Conservation (phyloP, 1,140 invertebrate genomes). For the Drosophila mauritiana region DNA sequence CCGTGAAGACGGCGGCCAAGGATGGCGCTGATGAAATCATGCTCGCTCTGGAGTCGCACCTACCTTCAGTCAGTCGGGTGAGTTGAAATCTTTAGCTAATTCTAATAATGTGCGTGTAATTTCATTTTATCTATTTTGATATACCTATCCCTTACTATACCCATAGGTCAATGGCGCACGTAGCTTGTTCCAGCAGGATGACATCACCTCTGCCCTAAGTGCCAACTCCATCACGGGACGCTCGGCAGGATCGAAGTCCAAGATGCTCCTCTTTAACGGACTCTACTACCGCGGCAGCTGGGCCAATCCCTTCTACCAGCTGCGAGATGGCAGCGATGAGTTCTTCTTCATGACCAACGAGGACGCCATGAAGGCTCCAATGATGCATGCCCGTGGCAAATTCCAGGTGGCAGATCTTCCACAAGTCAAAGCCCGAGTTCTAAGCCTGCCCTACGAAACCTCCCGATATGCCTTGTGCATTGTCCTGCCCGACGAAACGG, state of each 20-base stretch:
- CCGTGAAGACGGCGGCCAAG: conserved; percentile 84
- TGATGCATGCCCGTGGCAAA: conserved; percentile 86
- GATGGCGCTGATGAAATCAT: conserved; percentile 86
- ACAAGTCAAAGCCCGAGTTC: conserved; percentile 86
- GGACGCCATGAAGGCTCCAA: conserved; percentile 86
- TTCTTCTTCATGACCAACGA: conserved; percentile 86
- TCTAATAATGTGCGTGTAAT: not conserved
- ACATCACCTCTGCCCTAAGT: conserved; percentile 78
- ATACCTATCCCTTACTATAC: too few species aligned
- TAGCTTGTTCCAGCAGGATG: conserved; percentile 75
- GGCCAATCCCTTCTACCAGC: conserved; percentile 68
- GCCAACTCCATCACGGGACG: conserved; percentile 82
- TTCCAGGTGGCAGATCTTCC: conserved; percentile 86
- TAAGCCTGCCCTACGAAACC: conserved; percentile 87
- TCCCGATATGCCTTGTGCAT: conserved; percentile 86
- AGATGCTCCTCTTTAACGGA: conserved; percentile 88
- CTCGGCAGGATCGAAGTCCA: conserved; percentile 67
- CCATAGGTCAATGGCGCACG: conserved; percentile 62
- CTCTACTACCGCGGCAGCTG: conserved; percentile 87
- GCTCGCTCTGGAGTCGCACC: conserved; percentile 87
- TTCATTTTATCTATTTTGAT: too few species aligned
- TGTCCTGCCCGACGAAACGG: conserved; percentile 85
- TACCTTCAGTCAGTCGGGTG: conserved; percentile 73
- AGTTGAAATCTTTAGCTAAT: not conserved
- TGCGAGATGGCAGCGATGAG: conserved; percentile 82